These are phyloP conservation scores for Conus betulinus DNA, from an alignment of 1,140 invertebrate genomes.

Conservation along the genomic window DNA sequence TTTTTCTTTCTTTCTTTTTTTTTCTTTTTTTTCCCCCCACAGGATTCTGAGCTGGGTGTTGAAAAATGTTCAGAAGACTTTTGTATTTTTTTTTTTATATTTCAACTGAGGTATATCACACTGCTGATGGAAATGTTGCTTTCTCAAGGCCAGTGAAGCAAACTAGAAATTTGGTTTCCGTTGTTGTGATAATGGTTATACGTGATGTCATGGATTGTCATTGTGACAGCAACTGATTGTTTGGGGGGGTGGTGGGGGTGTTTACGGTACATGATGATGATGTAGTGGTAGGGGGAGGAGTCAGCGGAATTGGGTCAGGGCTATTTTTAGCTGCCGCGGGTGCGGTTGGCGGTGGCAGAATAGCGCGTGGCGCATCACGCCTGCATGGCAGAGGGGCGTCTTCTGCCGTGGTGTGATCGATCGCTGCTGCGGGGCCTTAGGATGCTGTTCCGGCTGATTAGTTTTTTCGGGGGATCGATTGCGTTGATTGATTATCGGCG, in stretches of 20 bases:
- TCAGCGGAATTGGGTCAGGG: conserved; percentile 12
- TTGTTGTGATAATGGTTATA: neutral
- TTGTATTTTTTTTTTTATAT: no score
- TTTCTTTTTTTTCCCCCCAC: no score
- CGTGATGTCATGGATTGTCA: neutral
- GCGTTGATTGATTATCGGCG: conserved; percentile 27
- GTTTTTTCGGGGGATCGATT: neutral
- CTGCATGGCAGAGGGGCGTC: neutral
- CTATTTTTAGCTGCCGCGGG: conserved; percentile 18
- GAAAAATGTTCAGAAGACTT: no score
- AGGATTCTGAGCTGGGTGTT: no score
- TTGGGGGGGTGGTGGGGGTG: neutral
- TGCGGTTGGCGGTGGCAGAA: neutral
- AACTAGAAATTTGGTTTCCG: neutral
- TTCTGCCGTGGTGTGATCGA: neutral
- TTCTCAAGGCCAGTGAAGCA: neutral
- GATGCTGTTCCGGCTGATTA: conserved; percentile 27
- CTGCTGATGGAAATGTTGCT: no score
- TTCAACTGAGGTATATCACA: no score
- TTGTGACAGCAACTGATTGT: neutral
- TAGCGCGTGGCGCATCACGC: conserved; percentile 1
- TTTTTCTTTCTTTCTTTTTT: no score
- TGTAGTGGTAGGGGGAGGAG: conserved; percentile 14
- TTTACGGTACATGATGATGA: neutral
- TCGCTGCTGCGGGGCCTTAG: neutral